These are phyloP conservation scores for Axinella damicornis DNA, from an alignment of 37 sponge, comb jelly and placozoan species.

Conservation along the genomic window DNA sequence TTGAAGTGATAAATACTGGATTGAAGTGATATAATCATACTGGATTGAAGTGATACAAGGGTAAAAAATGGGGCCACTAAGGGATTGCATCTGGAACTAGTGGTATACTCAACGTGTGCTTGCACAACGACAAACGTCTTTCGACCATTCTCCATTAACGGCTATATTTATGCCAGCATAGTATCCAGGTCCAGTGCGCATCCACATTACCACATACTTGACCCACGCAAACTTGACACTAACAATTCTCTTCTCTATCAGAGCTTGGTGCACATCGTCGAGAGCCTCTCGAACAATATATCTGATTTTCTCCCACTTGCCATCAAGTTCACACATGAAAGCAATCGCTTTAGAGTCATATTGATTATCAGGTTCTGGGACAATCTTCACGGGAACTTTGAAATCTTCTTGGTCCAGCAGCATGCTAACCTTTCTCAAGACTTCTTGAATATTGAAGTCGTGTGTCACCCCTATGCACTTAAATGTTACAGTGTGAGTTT, in stretches of 20 bases:
- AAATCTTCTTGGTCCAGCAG: neutral
- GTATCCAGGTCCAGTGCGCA: constrained; percentile 28
- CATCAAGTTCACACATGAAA: constrained; percentile 26
- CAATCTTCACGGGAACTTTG: constrained; percentile 29
- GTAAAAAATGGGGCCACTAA: no score
- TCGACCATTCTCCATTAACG: constrained; percentile 26
- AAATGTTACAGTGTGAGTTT: constrained; percentile 31
- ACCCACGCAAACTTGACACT: constrained; percentile 30
- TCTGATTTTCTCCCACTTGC: constrained; percentile 51
- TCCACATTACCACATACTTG: constrained; percentile 14
- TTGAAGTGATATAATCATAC: no score
- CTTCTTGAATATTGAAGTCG: neutral
- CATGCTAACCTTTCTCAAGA: neutral
- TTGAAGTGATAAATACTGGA: no score
- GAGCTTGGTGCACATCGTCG: neutral
- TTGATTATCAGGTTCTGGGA: constrained; percentile 24
- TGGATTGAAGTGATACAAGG: no score
- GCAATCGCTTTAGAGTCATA: constrained; percentile 37
- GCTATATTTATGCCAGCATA: constrained; percentile 41
- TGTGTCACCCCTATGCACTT: constrained; percentile 22
- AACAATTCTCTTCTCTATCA: neutral
- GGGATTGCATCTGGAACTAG: no score
- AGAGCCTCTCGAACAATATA: constrained; percentile 39
- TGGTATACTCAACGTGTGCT: constrained; percentile 58
- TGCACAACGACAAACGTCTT: neutral